Conservation (phyloP, 1,140 invertebrate species). For the Belonocnema kinseyi region DNA sequence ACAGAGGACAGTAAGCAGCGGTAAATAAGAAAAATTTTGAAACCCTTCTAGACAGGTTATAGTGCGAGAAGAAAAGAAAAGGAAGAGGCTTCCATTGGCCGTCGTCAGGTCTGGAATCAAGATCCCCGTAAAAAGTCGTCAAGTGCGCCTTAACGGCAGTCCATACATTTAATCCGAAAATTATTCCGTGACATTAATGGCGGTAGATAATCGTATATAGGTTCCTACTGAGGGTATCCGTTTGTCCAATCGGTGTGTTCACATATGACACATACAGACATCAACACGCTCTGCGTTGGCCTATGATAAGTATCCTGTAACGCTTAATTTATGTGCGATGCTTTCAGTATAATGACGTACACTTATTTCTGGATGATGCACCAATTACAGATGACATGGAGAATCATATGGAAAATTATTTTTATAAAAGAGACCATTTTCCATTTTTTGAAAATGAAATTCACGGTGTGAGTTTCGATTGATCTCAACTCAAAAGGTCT, state of each 20-base stretch:
- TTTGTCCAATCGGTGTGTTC: slow-evolving; percentile 2
- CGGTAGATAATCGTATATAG: slow-evolving; percentile 20
- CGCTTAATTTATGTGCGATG: not conserved
- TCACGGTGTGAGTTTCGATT: too few relatives aligned
- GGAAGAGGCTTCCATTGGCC: too few relatives aligned
- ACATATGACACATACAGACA: not conserved
- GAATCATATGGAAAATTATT: too few relatives aligned
- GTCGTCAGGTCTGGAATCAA: not conserved
- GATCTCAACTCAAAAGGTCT: too few relatives aligned
- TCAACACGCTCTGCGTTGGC: not conserved
- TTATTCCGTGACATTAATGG: slow-evolving; percentile 20
- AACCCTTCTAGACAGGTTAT: too few relatives aligned
- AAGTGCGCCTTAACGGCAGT: not conserved
- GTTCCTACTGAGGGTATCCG: not conserved
- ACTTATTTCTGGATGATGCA: slow-evolving; percentile 4
- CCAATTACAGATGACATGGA: not conserved
- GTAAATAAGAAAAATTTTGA: too few relatives aligned
- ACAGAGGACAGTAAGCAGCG: too few relatives aligned
- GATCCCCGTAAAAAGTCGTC: not conserved
- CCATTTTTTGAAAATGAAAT: too few relatives aligned
- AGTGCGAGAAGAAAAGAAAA: too few relatives aligned
- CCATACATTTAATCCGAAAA: slow-evolving; percentile 12
- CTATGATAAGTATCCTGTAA: slow-evolving; percentile 1
- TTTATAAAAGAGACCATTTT: too few relatives aligned
- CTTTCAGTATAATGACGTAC: not conserved